phyloP scores from a whole-genome alignment of 2,888 invertebrate genomes.

The Oxyteleia sp. region DNA sequence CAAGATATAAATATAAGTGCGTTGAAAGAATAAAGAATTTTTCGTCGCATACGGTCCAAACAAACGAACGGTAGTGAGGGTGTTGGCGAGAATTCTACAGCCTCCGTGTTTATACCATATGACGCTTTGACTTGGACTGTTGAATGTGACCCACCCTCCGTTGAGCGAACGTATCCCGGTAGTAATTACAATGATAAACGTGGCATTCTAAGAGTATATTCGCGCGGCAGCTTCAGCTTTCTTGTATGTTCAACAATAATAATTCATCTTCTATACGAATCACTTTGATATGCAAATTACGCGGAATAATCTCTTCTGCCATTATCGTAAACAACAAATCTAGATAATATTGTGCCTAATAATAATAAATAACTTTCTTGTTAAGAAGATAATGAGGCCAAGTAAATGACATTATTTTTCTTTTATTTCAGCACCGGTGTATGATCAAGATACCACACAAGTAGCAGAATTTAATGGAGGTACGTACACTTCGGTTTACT shows the following conservation, averaged over 20 bases:
- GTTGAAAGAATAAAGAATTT: slow-evolving; percentile 58
- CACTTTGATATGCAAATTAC: slow-evolving; percentile 48
- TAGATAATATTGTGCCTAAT: slow-evolving; percentile 49
- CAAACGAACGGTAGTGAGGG: slow-evolving; percentile 78
- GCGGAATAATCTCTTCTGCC: slow-evolving; percentile 8
- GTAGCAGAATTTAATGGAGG: slow-evolving; percentile 86
- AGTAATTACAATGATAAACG: slow-evolving; percentile 84
- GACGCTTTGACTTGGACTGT: slow-evolving; percentile 80
- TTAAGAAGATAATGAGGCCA: slow-evolving; percentile 22
- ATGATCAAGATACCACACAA: slow-evolving; percentile 86
- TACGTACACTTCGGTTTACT: slow-evolving; percentile 67
- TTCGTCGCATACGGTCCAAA: slow-evolving; percentile 75
- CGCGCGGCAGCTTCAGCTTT: slow-evolving; percentile 48
- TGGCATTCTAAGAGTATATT: slow-evolving; percentile 51
- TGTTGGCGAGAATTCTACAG: slow-evolving; percentile 81
- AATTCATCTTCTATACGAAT: slow-evolving; percentile 47
- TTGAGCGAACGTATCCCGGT: slow-evolving; percentile 77
- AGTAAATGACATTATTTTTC: slow-evolving; percentile 56
- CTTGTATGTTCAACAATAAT: slow-evolving; percentile 49
- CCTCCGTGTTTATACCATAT: slow-evolving; percentile 79
- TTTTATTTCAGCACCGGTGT: slow-evolving; percentile 86
- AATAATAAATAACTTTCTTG: slow-evolving; percentile 43
- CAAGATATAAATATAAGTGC: not conserved
- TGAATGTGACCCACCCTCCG: slow-evolving; percentile 75
- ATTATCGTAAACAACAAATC: slow-evolving; percentile 42